Conservation (phyloP, 2,797 vertebrate genomes). For the Xenops minutus region DNA sequence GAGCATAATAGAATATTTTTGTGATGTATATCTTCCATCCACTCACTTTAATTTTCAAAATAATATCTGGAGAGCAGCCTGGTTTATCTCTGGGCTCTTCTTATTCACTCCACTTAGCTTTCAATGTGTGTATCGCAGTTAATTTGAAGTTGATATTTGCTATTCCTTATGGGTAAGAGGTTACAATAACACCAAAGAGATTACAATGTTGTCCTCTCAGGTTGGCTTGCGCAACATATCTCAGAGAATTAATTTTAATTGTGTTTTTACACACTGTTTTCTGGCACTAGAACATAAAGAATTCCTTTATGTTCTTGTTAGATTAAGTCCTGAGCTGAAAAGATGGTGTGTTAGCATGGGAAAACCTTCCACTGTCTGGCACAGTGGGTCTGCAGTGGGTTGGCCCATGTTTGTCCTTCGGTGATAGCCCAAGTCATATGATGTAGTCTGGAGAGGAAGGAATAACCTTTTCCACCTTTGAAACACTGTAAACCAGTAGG, state of each 20-base stretch:
- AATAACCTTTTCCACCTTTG: not conserved
- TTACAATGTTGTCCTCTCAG: not conserved
- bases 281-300: not conserved
- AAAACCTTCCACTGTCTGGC: not conserved
- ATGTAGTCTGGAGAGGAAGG: not conserved
- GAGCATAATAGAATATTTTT: constrained; percentile 43
- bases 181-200: not conserved
- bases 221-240: not conserved
- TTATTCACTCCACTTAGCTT: constrained; percentile 31
- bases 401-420: not conserved
- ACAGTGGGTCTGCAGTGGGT: not conserved
- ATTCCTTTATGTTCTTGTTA: not conserved
- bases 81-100: constrained; percentile 28
- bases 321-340: not conserved
- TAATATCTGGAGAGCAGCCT: constrained; percentile 14
- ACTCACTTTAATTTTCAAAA: constrained; percentile 61
- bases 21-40: constrained; percentile 29
- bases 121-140: not conserved
- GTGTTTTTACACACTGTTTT: not conserved
- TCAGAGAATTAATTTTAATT: not conserved
- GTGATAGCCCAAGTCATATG: not conserved
- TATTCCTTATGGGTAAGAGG: not conserved
- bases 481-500: not conserved
- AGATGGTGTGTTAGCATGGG: accelerated
- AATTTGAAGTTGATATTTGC: constrained; percentile 23